Percentiles rank a stretch among this genome's conserved stretches.
Evolutionary conservation across 2,888 invertebrate genomes (phyloP).

Genomic region (Volucella inanis): DNA sequence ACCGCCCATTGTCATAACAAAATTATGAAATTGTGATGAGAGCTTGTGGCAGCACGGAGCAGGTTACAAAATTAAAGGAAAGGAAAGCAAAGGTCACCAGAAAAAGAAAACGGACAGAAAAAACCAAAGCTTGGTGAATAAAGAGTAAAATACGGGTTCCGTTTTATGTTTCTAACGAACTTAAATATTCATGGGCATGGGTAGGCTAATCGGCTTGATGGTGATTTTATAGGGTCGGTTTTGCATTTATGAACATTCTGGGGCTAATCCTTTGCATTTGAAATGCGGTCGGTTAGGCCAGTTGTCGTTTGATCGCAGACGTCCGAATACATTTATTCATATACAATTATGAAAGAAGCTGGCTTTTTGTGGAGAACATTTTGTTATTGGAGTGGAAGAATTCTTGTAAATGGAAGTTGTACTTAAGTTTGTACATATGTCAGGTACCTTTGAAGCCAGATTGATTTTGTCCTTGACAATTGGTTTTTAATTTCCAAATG

Average conservation of each 20-base stretch:
- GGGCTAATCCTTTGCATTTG: conserved; percentile 60
- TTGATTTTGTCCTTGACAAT: too few species aligned
- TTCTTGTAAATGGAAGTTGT: too few species aligned
- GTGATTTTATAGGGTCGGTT: conserved; percentile 54
- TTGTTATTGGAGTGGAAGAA: conserved; percentile 35
- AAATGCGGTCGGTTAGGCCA: conserved; percentile 60
- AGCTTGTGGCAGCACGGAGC: neutral
- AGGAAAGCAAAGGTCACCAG: neutral
- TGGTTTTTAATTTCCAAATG: too few species aligned
- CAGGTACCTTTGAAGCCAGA: too few species aligned
- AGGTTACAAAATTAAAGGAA: conserved; percentile 4
- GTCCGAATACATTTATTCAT: too few species aligned
- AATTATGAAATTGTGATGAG: conserved; percentile 60
- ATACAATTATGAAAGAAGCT: conserved; percentile 6
- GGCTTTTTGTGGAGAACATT: neutral
- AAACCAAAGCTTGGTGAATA: conserved; percentile 2
- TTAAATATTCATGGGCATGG: conserved; percentile 70
- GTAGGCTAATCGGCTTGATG: conserved; percentile 66
- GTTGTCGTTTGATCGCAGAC: conserved; percentile 5
- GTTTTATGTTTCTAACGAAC: conserved; percentile 49
- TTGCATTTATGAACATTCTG: conserved; percentile 32
- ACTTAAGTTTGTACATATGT: too few species aligned
- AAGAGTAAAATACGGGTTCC: too few species aligned
- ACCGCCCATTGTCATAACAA: conserved; percentile 48
- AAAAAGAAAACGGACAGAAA: neutral